Conservation (phyloP, 2,797 vertebrate species). For the Muscicapa comitata region DNA sequence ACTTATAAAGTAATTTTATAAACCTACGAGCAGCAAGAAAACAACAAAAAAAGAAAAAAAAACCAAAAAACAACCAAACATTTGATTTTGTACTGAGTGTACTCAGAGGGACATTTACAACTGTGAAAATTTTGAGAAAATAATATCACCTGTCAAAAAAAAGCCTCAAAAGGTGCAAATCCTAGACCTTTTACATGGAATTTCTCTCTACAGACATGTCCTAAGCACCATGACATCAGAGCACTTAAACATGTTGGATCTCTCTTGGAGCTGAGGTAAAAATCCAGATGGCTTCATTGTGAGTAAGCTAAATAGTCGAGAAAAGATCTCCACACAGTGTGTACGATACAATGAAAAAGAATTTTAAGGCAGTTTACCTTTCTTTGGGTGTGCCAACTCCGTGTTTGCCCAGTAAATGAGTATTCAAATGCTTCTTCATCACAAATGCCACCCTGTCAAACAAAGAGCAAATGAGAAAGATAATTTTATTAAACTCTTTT, state of each 20-base stretch:
- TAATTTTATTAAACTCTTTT: neutral
- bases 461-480: slow-evolving; percentile 16
- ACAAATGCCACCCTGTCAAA: slow-evolving; percentile 93
- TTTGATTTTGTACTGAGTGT: neutral
- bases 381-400: slow-evolving; percentile 96
- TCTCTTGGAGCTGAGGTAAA: neutral
- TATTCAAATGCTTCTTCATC: slow-evolving; percentile 98
- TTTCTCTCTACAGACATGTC: neutral
- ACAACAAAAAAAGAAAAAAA: neutral
- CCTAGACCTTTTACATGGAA: neutral
- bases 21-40: neutral
- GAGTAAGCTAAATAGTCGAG: neutral
- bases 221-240: neutral
- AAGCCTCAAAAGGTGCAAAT: neutral
- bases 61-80: neutral
- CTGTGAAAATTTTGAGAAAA: neutral
- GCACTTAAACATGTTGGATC: neutral
- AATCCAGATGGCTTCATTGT: neutral
- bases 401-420: slow-evolving; percentile 93
- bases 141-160: neutral
- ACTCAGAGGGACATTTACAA: neutral
- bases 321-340: neutral
- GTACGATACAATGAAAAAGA: neutral
- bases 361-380: slow-evolving; percentile 78
- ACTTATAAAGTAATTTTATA: neutral